These are phyloP conservation scores for Raja brachyura DNA, from an alignment of 2,113 vertebrate genomes.

Conservation along the genomic window DNA sequence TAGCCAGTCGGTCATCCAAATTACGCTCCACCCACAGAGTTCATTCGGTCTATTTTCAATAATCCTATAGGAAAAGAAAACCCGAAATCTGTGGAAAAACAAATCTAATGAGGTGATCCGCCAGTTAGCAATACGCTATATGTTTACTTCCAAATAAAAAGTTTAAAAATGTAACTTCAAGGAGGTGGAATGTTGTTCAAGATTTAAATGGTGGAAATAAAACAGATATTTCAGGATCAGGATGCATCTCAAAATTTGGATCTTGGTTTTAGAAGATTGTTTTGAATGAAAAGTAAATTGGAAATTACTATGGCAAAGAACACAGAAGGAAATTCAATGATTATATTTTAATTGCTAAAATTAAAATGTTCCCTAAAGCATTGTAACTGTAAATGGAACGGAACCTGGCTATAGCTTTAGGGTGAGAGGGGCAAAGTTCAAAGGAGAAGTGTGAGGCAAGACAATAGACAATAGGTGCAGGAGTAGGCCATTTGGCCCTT, in stretches of 20 bases:
- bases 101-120: neutral
- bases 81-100: too few species aligned
- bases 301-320: neutral
- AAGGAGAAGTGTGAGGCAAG: too few species aligned
- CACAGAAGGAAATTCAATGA: neutral
- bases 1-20: neutral
- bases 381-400: neutral
- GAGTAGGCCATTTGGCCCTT: too few species aligned
- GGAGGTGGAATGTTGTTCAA: neutral
- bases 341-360: slow-evolving; percentile 5
- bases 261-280: neutral
- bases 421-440: too few species aligned
- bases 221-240: neutral
- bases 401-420: neutral
- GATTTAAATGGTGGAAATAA: neutral
- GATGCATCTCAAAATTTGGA: neutral
- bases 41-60: neutral
- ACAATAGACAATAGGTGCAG: too few species aligned
- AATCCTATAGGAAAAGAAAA: neutral
- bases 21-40: neutral
- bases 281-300: neutral
- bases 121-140: neutral
- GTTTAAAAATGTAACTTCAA: neutral
- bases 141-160: neutral
- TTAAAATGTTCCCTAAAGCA: neutral